phyloP scores from a whole-genome alignment of 2,888 invertebrate species.

The Apamea sordens region DNA sequence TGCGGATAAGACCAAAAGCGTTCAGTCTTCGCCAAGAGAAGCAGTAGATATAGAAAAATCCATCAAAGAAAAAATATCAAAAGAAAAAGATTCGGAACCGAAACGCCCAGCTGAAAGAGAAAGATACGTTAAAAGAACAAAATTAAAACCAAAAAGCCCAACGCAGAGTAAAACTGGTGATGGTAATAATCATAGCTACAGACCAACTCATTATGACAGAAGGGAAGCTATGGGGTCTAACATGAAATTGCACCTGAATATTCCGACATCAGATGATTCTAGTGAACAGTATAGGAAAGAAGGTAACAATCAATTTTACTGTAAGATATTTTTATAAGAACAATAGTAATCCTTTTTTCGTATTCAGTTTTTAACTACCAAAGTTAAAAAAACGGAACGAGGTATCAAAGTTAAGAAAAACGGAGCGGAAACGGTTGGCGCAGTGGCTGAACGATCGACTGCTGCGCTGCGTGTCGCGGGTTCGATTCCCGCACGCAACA shows the following conservation, averaged over 20 bases:
- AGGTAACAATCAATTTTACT: conserved; percentile 70
- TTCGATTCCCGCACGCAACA: too few relatives aligned
- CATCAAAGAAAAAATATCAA: conserved; percentile 82
- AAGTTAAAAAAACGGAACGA: not conserved
- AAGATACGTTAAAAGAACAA: conserved; percentile 87
- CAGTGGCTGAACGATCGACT: too few relatives aligned
- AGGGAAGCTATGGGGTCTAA: conserved; percentile 88
- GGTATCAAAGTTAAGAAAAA: not conserved
- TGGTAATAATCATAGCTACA: conserved; percentile 76
- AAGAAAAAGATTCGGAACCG: conserved; percentile 82
- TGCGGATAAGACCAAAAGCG: conserved; percentile 85
- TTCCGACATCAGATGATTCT: conserved; percentile 91
- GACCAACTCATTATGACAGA: conserved; percentile 86
- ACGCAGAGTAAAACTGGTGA: conserved; percentile 84
- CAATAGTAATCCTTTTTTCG: not conserved
- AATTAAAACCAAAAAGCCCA: conserved; percentile 88
- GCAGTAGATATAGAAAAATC: conserved; percentile 83
- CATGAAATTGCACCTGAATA: conserved; percentile 89
- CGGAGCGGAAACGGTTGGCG: too few relatives aligned
- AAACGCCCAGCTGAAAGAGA: conserved; percentile 86
- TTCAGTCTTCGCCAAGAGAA: conserved; percentile 86
- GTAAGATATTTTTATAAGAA: not conserved
- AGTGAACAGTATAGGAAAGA: conserved; percentile 90
- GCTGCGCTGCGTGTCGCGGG: too few relatives aligned
- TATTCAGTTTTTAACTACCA: not conserved